Base-by-base conservation (phyloP, 2,888 invertebrate species). In the Nomada goodeniana region DNA sequence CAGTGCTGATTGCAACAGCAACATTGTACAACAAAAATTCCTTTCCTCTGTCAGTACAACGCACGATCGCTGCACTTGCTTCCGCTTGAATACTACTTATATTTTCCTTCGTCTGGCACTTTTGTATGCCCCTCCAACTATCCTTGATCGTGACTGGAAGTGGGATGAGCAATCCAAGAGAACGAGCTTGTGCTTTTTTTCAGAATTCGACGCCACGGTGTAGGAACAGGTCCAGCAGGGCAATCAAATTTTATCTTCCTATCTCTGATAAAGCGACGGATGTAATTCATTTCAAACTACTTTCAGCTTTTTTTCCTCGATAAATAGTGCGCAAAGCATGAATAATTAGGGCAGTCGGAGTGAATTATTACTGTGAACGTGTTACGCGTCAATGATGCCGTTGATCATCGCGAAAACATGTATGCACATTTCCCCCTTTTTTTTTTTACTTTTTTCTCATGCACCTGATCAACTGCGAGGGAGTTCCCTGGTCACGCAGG, bases 121-220 rank as follows among this genome's bases (percentile, higher is more conserved):
- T 82, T 82, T 83, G 73, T 83, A 70, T 42, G 18, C 68, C 83
- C 67, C 82, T 57, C 74, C 71, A 57, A 23, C 13, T 13, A 42
- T 50, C 9, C 13, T 0, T 18, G 4, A 11, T 26, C 7, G 44
- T 11, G 2, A 9, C 4, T 63, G 52, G 74, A 57, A 65, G 74
- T 78, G 74, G 74, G 23, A 81, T 13, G 15, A 20, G n/a, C 2
- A 3, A 60, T 50, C 55, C 18, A 60, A 18, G 55, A 57, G 15
- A 64, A 68, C n/a, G 67, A 52, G 15, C 53, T 50, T 15, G 20
- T 13, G 0, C 4, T 26, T 13, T 65, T 36, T 70, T 70, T 23
- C 26, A 2, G 61, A 63, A n/a, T 18, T 29, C 18, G 13, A 7
- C 2, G 52, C 18, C 2, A 11, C 20, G 5, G 42, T 15, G 2